These are phyloP conservation scores for Acrocephalus arundinaceus DNA, from an alignment of 2,113 vertebrate genomes.

Conservation along the genomic window DNA sequence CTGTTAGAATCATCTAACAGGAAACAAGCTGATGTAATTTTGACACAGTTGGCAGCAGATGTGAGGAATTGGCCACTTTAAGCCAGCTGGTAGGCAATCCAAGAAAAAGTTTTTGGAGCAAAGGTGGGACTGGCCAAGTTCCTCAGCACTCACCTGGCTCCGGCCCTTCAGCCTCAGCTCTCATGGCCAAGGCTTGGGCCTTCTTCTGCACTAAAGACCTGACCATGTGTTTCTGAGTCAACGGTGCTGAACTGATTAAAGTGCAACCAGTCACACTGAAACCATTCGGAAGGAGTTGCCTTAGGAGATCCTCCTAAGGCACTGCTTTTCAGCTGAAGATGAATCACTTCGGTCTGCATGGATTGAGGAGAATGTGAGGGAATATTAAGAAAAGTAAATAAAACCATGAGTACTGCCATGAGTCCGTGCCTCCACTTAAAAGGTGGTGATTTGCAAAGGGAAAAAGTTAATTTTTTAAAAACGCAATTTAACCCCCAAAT, in stretches of 20 bases:
- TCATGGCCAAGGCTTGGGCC: background rate
- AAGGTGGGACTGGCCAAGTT: background rate
- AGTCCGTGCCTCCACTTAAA: background rate
- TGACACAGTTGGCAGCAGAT: background rate
- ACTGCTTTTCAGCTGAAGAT: background rate
- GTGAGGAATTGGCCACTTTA: background rate
- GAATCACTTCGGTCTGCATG: background rate
- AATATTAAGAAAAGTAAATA: background rate
- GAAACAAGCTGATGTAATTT: background rate
- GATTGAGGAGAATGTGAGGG: background rate
- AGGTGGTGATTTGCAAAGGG: background rate
- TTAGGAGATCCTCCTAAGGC: background rate
- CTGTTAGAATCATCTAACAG: background rate
- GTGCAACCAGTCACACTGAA: background rate
- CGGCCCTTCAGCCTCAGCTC: background rate
- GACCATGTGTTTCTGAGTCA: background rate
- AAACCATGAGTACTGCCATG: background rate
- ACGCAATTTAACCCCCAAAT: background rate
- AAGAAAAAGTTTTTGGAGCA: background rate
- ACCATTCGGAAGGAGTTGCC: accelerated
- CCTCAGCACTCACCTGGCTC: background rate
- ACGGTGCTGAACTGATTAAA: background rate
- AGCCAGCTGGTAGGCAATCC: background rate
- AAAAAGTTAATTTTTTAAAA: background rate
- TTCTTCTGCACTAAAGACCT: background rate